These are phyloP conservation scores for Microcebus lehilahytsara DNA, from an alignment of 2,113 vertebrate genomes.

Conservation along the genomic window DNA sequence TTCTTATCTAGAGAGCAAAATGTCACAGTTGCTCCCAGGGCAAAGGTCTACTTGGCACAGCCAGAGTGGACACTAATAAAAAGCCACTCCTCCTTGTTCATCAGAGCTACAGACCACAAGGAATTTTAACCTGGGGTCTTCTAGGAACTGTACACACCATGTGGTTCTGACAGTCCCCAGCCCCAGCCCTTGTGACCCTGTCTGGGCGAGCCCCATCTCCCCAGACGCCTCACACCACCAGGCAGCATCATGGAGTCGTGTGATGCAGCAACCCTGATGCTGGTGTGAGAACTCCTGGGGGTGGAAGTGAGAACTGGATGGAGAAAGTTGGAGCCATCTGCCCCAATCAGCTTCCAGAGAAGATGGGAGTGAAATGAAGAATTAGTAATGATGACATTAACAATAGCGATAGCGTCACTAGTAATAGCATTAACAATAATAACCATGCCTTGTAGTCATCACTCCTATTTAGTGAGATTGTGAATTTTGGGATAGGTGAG, in stretches of 20 bases:
- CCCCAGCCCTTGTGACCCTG: fast-evolving
- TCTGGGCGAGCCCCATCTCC: not conserved
- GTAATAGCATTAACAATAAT: not conserved
- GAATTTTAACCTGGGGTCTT: not conserved
- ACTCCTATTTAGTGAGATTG: not conserved
- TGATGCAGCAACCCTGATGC: too few relatives aligned
- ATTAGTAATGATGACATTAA: too few relatives aligned
- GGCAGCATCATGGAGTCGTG: not conserved
- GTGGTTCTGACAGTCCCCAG: not conserved
- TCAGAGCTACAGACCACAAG: not conserved
- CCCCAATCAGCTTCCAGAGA: not conserved
- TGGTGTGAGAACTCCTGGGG: not conserved
- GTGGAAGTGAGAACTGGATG: fast-evolving
- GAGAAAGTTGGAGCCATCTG: not conserved
- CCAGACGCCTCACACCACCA: not conserved
- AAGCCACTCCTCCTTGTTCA: not conserved
- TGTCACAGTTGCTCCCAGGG: not conserved
- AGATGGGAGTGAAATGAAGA: too few relatives aligned
- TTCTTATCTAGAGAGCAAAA: not conserved
- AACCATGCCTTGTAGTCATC: not conserved
- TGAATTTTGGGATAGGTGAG: not conserved
- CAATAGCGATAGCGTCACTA: too few relatives aligned
- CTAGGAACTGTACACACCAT: not conserved
- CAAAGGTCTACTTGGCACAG: not conserved
- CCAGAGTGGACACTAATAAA: too few relatives aligned